Evolutionary conservation across 92 coral and sea anemone genomes (phyloP).

Genomic region (Porites rus): DNA sequence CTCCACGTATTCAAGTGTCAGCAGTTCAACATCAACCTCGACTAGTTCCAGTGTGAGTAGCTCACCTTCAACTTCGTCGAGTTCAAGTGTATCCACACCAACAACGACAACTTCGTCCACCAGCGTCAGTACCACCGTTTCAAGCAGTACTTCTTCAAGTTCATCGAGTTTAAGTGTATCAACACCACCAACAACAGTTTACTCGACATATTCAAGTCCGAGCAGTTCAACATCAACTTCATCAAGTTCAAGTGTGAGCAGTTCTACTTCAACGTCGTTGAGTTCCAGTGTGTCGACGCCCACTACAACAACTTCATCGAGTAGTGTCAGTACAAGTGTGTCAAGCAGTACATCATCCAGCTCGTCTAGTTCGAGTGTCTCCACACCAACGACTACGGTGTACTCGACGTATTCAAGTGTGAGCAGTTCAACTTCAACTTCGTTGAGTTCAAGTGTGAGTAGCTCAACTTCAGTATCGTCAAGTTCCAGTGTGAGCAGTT

Average conservation of each 20-base stretch:
- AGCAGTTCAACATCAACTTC: background rate
- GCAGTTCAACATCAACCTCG: conserved; percentile 24
- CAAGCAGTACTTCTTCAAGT: background rate
- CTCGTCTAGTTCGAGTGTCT: background rate
- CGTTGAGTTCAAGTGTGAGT: background rate
- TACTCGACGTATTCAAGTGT: background rate
- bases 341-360: background rate
- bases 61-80: background rate
- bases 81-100: background rate
- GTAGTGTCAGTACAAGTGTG: background rate
- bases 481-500: conserved; percentile 5
- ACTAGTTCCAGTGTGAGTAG: background rate
- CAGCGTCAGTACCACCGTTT: background rate
- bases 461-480: background rate
- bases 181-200: background rate
- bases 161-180: conserved; percentile 14
- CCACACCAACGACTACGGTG: background rate
- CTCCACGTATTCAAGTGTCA: background rate
- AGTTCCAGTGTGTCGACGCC: conserved; percentile 18
- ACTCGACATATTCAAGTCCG: too few relatives aligned
- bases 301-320: background rate
- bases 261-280: conserved; percentile 4
- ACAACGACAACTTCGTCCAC: background rate
- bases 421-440: conserved; percentile 4
- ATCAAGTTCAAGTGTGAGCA: background rate